These are phyloP conservation scores for Myanophis thanlyinensis DNA, from an alignment of 2,113 vertebrate genomes.

Conservation along the genomic window DNA sequence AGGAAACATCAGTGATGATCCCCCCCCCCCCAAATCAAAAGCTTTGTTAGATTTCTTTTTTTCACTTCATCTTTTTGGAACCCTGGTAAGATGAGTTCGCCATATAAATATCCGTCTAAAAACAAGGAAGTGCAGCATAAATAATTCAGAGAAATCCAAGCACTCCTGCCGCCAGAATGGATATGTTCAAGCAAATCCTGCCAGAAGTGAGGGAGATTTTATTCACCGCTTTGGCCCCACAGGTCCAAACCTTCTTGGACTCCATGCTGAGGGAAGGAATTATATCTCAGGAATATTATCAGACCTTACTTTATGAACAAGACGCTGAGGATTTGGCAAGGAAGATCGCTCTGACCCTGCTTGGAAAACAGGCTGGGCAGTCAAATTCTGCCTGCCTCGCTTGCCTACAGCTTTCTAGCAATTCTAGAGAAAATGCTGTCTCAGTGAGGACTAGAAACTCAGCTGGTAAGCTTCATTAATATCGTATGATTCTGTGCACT, in stretches of 20 bases:
- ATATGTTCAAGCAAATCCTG: slow-evolving; percentile 74
- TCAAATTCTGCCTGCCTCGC: slow-evolving; percentile 16
- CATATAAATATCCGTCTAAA: not conserved
- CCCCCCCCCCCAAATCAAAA: not conserved
- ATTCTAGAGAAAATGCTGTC: slow-evolving; percentile 16
- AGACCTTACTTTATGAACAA: slow-evolving; percentile 58
- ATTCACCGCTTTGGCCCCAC: slow-evolving; percentile 36
- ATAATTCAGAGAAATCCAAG: not conserved
- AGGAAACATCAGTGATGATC: slow-evolving; percentile 58
- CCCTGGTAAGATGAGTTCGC: slow-evolving; percentile 28
- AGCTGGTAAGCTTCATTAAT: slow-evolving; percentile 47
- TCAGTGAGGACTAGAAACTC: slow-evolving; percentile 2
- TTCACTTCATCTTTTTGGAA: slow-evolving; percentile 68
- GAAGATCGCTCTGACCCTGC: slow-evolving; percentile 72
- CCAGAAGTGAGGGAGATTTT: slow-evolving; percentile 61
- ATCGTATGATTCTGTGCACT: not conserved
- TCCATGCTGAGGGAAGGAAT: slow-evolving; percentile 66
- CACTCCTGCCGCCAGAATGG: slow-evolving; percentile 52
- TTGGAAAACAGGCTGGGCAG: slow-evolving; percentile 67
- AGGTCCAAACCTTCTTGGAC: slow-evolving; percentile 61
- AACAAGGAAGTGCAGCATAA: not conserved
- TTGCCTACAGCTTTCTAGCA: slow-evolving; percentile 29
- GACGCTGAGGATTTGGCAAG: slow-evolving; percentile 71
- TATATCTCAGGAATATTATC: slow-evolving; percentile 73
- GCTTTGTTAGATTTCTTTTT: slow-evolving; percentile 34